Conservation (phyloP, 2,888 invertebrate genomes). For the Synergus laeviventris region DNA sequence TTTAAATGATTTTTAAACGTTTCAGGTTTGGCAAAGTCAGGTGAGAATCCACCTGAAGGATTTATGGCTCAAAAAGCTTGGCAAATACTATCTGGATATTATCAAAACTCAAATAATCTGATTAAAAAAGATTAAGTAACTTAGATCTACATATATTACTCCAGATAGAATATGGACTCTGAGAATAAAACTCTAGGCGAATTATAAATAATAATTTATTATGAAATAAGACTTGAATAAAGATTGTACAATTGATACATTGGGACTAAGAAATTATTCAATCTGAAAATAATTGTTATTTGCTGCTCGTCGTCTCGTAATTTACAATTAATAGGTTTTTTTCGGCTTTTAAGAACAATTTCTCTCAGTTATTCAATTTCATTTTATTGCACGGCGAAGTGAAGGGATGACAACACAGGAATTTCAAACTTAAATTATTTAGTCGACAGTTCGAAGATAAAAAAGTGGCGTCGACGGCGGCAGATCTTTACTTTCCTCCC, state of each 20-base stretch:
- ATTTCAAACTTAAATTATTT: conserved; percentile 53
- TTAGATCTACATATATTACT: not conserved
- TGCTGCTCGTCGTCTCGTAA: conserved; percentile 20
- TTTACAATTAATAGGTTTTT: not conserved
- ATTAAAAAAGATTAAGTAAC: not conserved
- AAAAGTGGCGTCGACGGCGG: conserved; percentile 45
- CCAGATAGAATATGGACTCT: too few relatives aligned
- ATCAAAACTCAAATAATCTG: conserved; percentile 76
- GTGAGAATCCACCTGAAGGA: conserved; percentile 92
- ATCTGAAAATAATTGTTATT: conserved; percentile 29
- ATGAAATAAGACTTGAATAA: conserved; percentile 45
- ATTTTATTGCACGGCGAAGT: conserved; percentile 42
- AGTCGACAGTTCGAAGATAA: conserved; percentile 52
- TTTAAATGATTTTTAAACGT: conserved; percentile 42
- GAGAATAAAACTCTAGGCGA: conserved; percentile 37
- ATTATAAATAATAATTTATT: conserved; percentile 49
- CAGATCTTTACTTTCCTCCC: conserved; percentile 36
- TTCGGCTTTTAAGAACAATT: not conserved
- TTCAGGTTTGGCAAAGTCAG: conserved; percentile 85
- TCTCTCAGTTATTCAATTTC: conserved; percentile 19
- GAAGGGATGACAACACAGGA: conserved; percentile 51
- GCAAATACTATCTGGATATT: conserved; percentile 90
- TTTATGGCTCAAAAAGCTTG: conserved; percentile 98
- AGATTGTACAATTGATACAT: conserved; percentile 48
- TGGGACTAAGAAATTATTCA: not conserved